Evolutionary conservation across 2,888 invertebrate genomes (phyloP).

Genomic region (Cataglyphis albicans): DNA sequence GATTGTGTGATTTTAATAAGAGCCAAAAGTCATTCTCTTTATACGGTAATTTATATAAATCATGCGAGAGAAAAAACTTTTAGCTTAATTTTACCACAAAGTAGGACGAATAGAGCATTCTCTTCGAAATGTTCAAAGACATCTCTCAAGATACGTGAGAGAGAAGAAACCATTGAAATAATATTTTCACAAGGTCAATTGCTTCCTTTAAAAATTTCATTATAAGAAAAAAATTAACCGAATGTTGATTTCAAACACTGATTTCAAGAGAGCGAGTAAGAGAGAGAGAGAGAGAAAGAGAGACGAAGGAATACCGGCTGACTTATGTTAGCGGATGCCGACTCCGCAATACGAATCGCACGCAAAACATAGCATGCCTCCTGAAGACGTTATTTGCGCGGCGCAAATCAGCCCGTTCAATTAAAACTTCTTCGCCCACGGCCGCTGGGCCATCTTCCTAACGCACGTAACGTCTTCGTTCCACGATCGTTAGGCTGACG

Average conservation of each 20-base stretch:
- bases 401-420: conserved; percentile 47
- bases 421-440: conserved; percentile 39
- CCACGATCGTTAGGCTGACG: conserved; percentile 35
- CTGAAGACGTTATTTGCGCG: conserved; percentile 41
- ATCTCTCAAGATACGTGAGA: neutral
- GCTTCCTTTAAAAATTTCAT: neutral
- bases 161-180: neutral
- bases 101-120: neutral
- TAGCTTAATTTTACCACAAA: neutral
- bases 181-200: neutral
- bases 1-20: neutral
- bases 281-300: neutral
- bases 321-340: conserved; percentile 6
- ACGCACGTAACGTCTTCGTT: conserved; percentile 45
- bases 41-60: neutral
- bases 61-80: conserved; percentile 12
- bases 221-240: neutral
- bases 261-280: neutral
- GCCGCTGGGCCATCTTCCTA: conserved; percentile 37
- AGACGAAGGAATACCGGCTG: neutral
- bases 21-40: neutral
- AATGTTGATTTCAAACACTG: neutral
- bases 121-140: neutral
- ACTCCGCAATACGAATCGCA: neutral
- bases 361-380: conserved; percentile 31